Evolutionary conservation across 2,113 vertebrate species (phyloP).

Genomic region (Pseudonaja textilis): DNA sequence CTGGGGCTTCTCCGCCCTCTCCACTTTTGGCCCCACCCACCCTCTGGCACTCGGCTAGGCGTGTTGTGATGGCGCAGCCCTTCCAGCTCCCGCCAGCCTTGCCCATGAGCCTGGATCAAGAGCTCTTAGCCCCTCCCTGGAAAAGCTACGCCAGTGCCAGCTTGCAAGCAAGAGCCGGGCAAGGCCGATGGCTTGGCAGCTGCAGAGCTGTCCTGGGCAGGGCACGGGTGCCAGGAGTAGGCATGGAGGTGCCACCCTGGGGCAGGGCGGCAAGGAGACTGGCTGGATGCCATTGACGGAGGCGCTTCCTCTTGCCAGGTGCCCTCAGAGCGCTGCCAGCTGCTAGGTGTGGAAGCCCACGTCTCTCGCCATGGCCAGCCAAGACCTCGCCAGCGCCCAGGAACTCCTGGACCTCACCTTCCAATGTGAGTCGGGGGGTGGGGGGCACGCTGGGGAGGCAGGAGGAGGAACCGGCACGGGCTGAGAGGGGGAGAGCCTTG

Average conservation of each 20-base stretch:
- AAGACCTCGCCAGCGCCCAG: slow-evolving; percentile 42
- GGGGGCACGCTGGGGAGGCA: background rate
- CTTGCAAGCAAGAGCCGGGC: background rate
- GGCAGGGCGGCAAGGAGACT: background rate
- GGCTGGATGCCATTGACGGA: background rate
- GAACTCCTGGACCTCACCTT: slow-evolving; percentile 65
- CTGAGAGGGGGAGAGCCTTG: background rate
- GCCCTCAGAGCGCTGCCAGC: background rate
- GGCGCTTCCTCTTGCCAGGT: background rate
- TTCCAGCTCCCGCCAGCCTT: background rate
- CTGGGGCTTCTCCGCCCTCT: background rate
- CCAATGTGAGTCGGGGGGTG: slow-evolving; percentile 56
- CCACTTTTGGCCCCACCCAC: background rate
- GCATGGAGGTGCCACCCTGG: background rate
- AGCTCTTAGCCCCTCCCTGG: background rate
- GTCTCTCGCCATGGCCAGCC: slow-evolving; percentile 60
- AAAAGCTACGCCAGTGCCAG: background rate
- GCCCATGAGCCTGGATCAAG: background rate
- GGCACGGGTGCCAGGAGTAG: background rate
- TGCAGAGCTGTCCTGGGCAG: background rate
- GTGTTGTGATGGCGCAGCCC: background rate
- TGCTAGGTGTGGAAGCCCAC: background rate
- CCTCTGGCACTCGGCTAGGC: background rate
- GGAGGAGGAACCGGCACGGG: fast-evolving
- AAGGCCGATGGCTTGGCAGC: background rate